Conservation (phyloP, 2,888 invertebrate species). For the Yponomeuta sedellus region DNA sequence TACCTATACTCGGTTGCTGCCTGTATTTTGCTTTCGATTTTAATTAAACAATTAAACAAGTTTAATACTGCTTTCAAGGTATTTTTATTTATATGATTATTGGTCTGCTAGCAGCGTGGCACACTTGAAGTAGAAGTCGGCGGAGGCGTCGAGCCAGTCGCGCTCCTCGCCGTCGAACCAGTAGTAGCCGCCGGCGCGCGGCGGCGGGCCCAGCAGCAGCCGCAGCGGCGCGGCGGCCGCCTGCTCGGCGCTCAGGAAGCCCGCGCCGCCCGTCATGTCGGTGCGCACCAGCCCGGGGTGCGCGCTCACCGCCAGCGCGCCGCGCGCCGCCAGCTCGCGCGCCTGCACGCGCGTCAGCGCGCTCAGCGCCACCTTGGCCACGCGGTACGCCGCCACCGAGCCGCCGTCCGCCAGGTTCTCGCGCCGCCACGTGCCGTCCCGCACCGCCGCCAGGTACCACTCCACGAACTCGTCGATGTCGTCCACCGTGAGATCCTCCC, state of each 20-base stretch:
- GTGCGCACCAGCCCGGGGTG: conserved; percentile 87
- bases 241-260: conserved; percentile 70
- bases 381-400: conserved; percentile 76
- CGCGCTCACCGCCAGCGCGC: conserved; percentile 78
- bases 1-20: too few relatives aligned
- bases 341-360: conserved; percentile 82
- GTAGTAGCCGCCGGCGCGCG: conserved; percentile 77
- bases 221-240: conserved; percentile 75
- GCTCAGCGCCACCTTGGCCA: conserved; percentile 83
- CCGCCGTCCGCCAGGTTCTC: conserved; percentile 65
- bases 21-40: neutral
- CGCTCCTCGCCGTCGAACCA: conserved; percentile 76
- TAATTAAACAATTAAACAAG: neutral
- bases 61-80: neutral
- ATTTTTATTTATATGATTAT: too few relatives aligned
- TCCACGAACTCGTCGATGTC: conserved; percentile 74
- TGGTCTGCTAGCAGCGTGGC: neutral
- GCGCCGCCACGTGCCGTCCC: conserved; percentile 40
- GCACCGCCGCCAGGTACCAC: conserved; percentile 74
- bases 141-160: conserved; percentile 71
- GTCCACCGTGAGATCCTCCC: conserved; percentile 37
- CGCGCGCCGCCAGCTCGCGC: conserved; percentile 68
- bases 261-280: conserved; percentile 82
- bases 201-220: conserved; percentile 69
- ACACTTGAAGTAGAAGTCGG: conserved; percentile 48